Evolutionary conservation across 2,113 vertebrate genomes (phyloP).

Genomic region (Eulacestoma nigropectus): DNA sequence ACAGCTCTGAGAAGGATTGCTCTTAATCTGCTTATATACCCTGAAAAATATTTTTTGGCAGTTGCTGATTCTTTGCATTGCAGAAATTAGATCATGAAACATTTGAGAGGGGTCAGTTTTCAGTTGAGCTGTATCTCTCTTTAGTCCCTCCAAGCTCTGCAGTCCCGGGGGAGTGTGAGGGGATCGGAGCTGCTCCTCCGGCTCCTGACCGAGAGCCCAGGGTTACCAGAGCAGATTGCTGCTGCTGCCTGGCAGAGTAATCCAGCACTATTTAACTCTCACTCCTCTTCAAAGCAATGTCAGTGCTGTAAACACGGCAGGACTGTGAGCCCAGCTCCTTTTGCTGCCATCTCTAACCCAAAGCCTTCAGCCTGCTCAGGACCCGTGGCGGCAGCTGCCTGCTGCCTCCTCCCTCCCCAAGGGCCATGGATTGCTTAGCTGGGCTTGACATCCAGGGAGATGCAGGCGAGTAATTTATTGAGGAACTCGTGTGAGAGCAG

Average conservation of each 20-base stretch:
- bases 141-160: background rate
- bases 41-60: background rate
- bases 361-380: background rate
- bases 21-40: background rate
- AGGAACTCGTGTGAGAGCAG: background rate
- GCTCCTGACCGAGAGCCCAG: accelerated
- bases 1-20: background rate
- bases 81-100: background rate
- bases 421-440: background rate
- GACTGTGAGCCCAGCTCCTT: background rate
- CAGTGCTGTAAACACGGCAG: background rate
- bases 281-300: background rate
- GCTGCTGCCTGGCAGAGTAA: background rate
- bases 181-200: background rate
- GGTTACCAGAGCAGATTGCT: background rate
- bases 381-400: accelerated
- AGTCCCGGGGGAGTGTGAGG: accelerated
- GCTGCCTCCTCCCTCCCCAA: background rate
- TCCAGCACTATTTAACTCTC: background rate
- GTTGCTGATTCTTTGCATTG: background rate
- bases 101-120: background rate
- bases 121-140: background rate
- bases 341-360: background rate
- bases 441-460: background rate
- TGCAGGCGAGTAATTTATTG: background rate